Percentiles rank a stretch among this genome's conserved stretches.
phyloP scores from a whole-genome alignment of 2,113 vertebrate genomes.

The Onychorhynchus coronatus region DNA sequence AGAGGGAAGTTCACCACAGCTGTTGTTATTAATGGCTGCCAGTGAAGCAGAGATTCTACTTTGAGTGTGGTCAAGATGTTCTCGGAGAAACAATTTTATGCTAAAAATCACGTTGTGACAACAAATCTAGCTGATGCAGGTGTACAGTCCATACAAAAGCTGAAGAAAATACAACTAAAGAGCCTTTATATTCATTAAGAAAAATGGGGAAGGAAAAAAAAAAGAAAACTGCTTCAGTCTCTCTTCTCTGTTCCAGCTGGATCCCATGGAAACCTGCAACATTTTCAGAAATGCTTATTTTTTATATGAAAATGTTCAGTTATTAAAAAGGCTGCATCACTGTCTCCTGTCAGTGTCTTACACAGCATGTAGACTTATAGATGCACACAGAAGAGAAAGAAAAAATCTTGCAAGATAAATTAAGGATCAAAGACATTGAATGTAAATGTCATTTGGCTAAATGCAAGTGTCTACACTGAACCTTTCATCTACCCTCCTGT shows the following conservation, averaged over 20 bases:
- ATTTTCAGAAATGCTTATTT: slow-evolving; percentile 17
- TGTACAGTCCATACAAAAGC: background rate
- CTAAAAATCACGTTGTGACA: background rate
- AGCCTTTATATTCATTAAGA: background rate
- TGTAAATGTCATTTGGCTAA: background rate
- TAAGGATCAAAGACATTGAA: background rate
- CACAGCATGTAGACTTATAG: background rate
- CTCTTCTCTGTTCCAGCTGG: background rate
- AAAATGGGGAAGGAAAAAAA: background rate
- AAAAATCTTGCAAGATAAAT: background rate
- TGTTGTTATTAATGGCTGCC: background rate
- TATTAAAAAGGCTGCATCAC: background rate
- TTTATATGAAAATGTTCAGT: background rate
- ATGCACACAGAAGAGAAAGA: background rate
- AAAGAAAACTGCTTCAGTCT: background rate
- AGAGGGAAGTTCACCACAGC: background rate
- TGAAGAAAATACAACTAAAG: background rate
- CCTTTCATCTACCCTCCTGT: background rate
- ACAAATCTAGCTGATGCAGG: background rate
- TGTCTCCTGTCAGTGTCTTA: background rate
- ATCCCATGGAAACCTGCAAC: slow-evolving; percentile 20
- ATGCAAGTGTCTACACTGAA: background rate
- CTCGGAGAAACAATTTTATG: background rate
- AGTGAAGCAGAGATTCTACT: background rate
- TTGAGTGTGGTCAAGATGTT: background rate